phyloP scores from a whole-genome alignment of 1,140 invertebrate species.

The Cydia fagiglandana region DNA sequence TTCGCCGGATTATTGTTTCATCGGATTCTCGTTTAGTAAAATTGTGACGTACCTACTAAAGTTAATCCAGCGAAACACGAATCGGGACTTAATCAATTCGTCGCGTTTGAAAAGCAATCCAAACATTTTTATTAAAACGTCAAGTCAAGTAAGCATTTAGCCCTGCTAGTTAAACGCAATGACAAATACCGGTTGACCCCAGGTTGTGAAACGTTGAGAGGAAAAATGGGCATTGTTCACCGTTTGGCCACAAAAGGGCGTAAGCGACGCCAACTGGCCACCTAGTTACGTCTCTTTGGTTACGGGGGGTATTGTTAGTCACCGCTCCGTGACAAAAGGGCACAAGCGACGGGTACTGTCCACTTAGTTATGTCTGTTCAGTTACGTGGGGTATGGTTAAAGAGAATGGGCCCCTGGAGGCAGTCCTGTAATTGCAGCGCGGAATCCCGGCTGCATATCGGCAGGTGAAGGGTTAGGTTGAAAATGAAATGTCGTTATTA shows the following conservation, averaged over 20 bases:
- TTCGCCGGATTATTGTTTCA: too few relatives aligned
- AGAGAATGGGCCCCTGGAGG: slow-evolving; percentile 6
- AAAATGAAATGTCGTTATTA: slow-evolving; percentile 7
- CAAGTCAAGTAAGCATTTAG: neutral
- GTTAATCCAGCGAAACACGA: too few relatives aligned
- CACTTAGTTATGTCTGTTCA: neutral
- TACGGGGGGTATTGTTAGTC: neutral
- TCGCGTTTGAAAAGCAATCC: neutral
- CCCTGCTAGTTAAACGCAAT: slow-evolving; percentile 2
- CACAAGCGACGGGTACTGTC: neutral
- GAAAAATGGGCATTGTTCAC: slow-evolving; percentile 20
- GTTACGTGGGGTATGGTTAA: neutral
- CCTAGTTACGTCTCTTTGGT: neutral
- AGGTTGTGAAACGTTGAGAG: slow-evolving; percentile 14
- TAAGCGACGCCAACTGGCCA: neutral
- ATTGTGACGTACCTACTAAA: too few relatives aligned
- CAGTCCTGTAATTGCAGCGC: slow-evolving; percentile 18
- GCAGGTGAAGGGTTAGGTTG: neutral
- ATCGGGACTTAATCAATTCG: too few relatives aligned
- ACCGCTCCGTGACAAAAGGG: neutral
- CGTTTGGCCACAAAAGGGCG: neutral
- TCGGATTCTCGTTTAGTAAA: too few relatives aligned
- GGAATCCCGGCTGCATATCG: slow-evolving; percentile 7
- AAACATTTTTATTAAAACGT: neutral
- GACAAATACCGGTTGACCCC: slow-evolving; percentile 20